phyloP scores from a whole-genome alignment of 2,797 vertebrate genomes.

The Peromyscus attwateri region DNA sequence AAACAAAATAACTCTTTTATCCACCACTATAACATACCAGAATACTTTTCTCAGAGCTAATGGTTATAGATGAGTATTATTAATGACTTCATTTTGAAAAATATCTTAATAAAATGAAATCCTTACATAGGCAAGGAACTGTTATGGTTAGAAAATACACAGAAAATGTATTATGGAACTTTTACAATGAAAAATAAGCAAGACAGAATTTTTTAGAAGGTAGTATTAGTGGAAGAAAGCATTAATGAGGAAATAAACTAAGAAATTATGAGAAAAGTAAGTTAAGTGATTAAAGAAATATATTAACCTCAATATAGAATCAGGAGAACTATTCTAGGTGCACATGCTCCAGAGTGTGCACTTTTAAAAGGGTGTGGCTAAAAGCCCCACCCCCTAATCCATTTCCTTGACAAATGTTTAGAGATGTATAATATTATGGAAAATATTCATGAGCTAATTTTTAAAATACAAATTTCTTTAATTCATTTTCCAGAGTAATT shows the following conservation, averaged over 20 bases:
- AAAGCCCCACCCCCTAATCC: background rate
- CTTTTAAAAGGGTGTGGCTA: background rate
- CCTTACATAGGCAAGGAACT: background rate
- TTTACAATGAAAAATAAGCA: background rate
- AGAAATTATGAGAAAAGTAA: background rate
- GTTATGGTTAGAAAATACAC: background rate
- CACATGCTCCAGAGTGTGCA: background rate
- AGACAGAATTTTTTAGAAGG: background rate
- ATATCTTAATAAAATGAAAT: background rate
- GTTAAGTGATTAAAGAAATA: background rate
- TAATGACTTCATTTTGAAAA: background rate
- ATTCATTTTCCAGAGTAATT: background rate
- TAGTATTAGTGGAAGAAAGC: background rate
- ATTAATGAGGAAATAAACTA: constrained; percentile 14
- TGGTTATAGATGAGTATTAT: background rate
- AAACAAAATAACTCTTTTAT: constrained; percentile 49
- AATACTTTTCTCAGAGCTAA: constrained; percentile 15
- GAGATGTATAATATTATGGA: background rate
- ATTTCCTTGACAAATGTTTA: constrained; percentile 10
- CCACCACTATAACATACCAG: background rate
- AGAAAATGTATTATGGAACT: background rate
- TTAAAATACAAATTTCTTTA: constrained; percentile 35
- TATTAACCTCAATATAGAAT: background rate
- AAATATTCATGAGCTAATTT: background rate
- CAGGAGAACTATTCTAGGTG: background rate